Base-by-base conservation (phyloP, 2,888 invertebrate species). In the Calameuta idolon region DNA sequence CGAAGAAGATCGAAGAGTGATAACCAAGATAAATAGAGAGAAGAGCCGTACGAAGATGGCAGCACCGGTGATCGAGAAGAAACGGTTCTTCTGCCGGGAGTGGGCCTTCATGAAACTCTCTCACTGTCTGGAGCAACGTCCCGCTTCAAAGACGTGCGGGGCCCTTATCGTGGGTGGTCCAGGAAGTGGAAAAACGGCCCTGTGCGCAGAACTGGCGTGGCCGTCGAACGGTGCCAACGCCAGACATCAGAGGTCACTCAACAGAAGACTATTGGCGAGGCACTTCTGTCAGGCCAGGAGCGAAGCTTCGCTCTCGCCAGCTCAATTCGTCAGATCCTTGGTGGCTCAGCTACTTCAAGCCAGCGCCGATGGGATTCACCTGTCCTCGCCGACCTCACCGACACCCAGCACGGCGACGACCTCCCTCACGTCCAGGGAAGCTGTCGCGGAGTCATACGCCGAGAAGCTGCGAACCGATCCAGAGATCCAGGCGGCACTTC, bases 51-150 rank as follows among this genome's bases (percentile, higher is more conserved):
- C 0, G 69, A 87, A 83, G 71, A 91, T 91, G 91, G 91, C 91
- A 12, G 91, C 91, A 15, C 91, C 91, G 78, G 91, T 91, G 81
- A 91, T 91, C 76, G 95, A 95, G 90, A 94, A 94, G 90, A 94
- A 96, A 84, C 94, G 94, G 79, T 97, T 98, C 92, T 97, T 96
- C 93, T 97, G 97, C 90, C 94, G 98, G 12, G 98, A 99, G 92
- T 99, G 98, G 98, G 97, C 97, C 11, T 97, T 98, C 87, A 96
- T 97, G 92, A 98, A 99, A 92, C 94, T 99, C 68, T 96, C 96
- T 1, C 96, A 98, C 87, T 98, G 98, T 85, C 91, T 99, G 85
- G 98, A 99, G 89, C 97, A 97, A 92, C 92, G 98, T 80, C 95
- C 96, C 0, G 94, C 94, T 30, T 96, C 96, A 83, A 97, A 97